Evolutionary conservation across 1,140 invertebrate species (phyloP).

Genomic region (Theocolax elegans): DNA sequence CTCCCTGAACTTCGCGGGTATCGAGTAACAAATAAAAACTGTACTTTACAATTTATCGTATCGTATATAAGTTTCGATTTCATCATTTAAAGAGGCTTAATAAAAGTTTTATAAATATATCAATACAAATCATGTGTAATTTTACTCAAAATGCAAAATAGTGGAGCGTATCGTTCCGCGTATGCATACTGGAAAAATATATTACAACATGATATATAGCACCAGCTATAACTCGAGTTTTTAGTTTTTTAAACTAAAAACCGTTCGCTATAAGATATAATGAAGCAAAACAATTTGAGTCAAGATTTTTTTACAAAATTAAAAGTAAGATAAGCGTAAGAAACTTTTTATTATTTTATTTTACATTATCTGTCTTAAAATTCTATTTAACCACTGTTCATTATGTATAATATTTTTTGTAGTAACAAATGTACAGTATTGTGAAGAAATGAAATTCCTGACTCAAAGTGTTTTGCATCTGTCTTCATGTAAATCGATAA

Average conservation of each 20-base stretch:
- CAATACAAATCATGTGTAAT: constrained; percentile 37
- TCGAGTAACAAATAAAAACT: too few species aligned
- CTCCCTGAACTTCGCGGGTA: constrained; percentile 33
- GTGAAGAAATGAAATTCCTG: constrained; percentile 24
- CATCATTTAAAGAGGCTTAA: constrained; percentile 18
- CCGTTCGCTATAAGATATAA: constrained; percentile 30
- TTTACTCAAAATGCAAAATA: constrained; percentile 36
- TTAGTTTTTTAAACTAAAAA: constrained; percentile 43
- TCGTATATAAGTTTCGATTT: too few species aligned
- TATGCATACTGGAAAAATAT: constrained; percentile 40
- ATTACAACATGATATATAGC: constrained; percentile 43
- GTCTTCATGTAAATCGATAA: constrained; percentile 26
- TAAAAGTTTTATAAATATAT: constrained; percentile 23
- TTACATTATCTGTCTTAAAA: constrained; percentile 27
- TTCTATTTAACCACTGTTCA: constrained; percentile 20
- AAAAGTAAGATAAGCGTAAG: constrained; percentile 19
- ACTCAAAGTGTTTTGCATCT: constrained; percentile 19
- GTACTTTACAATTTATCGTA: too few species aligned
- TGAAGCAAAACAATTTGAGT: constrained; percentile 22
- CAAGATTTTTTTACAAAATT: constrained; percentile 31
- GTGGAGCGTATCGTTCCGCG: constrained; percentile 29
- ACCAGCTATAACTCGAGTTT: constrained; percentile 43
- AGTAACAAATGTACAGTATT: constrained; percentile 40
- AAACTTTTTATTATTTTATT: constrained; percentile 20
- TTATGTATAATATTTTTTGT: constrained; percentile 33